Evolutionary conservation across 1,140 invertebrate species (phyloP).

Genomic region (Pissodes strobi): DNA sequence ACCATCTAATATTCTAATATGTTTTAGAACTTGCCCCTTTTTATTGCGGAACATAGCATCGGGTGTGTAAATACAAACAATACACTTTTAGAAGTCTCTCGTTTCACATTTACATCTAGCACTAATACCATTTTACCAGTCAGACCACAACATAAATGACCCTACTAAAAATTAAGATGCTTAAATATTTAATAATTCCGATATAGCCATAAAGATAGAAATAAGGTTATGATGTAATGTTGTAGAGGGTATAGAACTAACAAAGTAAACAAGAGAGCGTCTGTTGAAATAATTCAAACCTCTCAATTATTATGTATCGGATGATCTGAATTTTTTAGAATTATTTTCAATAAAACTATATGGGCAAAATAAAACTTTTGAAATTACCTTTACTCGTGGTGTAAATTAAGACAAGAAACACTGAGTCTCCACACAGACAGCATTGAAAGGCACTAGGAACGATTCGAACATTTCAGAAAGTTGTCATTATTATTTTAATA

Average conservation of each 20-base stretch:
- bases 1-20: too few relatives aligned
- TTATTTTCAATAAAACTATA: too few relatives aligned
- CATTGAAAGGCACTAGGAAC: constrained; percentile 18
- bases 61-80: too few relatives aligned
- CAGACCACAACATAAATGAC: background rate
- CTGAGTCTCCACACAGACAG: background rate
- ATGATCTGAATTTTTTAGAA: too few relatives aligned
- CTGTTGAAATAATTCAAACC: too few relatives aligned
- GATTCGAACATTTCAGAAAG: constrained; percentile 18
- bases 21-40: too few relatives aligned
- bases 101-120: too few relatives aligned
- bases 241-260: background rate
- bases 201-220: background rate
- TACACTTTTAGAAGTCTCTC: too few relatives aligned
- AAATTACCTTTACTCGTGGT: constrained; percentile 25
- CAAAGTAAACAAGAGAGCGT: background rate
- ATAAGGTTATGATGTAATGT: constrained; percentile 22
- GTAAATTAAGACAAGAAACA: background rate
- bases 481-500: constrained; percentile 17
- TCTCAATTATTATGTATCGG: too few relatives aligned
- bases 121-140: too few relatives aligned
- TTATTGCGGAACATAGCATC: too few relatives aligned
- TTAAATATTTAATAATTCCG: constrained; percentile 20
- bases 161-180: constrained; percentile 11
- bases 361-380: too few relatives aligned